Base-by-base conservation (phyloP, 1,140 invertebrate species). In the Lepeophtheirus salmonis region DNA sequence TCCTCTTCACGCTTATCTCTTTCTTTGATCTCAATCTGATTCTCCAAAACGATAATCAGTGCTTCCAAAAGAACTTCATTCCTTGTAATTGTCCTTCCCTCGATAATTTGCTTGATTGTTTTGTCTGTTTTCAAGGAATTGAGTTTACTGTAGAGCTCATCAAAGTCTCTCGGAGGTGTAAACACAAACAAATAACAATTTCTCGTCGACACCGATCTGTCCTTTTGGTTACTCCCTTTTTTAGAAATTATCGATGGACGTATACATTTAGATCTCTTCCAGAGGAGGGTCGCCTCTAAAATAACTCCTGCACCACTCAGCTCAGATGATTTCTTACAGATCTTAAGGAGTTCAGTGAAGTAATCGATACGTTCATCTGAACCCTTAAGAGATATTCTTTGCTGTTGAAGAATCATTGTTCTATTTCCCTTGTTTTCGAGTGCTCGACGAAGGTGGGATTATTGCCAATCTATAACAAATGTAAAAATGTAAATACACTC, bases 341-440 rank as follows among this genome's bases (percentile, higher is more conserved):
- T 25, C 26, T 30, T 57, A 25, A 57, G 55, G 23, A 57, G 17
- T n/a, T 57, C 26, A 3, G 55, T 57, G 16, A 57, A 57, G 55
- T 26, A 30, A 12, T 57, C 55, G 16, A 57, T 57, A 16, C 55
- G 21, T 2, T 26, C 23, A 25, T 57, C 55, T 17, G 55, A 26
- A 24, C 55, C 55, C 16, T 30, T 24, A 2, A 57, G 26, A 3
- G 55, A 25, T 17, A 57, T 57, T 16, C 55, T 13, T 21, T 57
- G 55, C 26, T 57, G 55, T n/a, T 57, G n/a, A n/a, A n/a, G n/a
- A n/a, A n/a, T n/a, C n/a, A n/a, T n/a, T n/a, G n/a, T n/a, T n/a
- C n/a, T n/a, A n/a, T n/a, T n/a, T n/a, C n/a, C n/a, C n/a, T n/a
- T n/a, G n/a, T n/a, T n/a, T n/a, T n/a, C n/a, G n/a, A n/a, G n/a